Evolutionary conservation across 2,888 invertebrate species (phyloP).

Genomic region (Bimastos eiseni): DNA sequence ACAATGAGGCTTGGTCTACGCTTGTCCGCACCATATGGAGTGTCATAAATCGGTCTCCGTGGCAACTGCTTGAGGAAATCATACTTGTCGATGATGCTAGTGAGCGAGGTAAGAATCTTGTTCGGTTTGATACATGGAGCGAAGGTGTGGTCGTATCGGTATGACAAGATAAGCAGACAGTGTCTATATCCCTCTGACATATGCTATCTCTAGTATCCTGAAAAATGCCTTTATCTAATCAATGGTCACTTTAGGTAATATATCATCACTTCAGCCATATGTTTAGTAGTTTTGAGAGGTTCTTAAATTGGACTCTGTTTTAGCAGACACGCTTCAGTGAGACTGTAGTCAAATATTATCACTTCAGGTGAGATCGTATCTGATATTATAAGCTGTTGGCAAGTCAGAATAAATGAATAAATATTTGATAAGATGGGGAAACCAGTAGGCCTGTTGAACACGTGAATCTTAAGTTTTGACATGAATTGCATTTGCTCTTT

Average conservation of each 20-base stretch:
- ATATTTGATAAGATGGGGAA: background rate
- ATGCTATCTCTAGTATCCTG: too few species aligned
- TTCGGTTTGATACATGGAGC: background rate
- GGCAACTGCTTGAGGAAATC: constrained; percentile 83
- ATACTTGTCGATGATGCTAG: constrained; percentile 97
- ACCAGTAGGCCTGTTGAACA: background rate
- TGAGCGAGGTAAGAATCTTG: constrained; percentile 60
- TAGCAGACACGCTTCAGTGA: too few species aligned
- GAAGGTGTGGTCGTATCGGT: background rate
- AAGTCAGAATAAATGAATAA: too few species aligned
- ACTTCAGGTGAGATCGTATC: background rate
- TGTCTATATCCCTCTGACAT: too few species aligned
- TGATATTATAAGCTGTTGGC: background rate
- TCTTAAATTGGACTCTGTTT: too few species aligned
- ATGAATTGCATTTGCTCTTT: too few species aligned
- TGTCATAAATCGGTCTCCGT: constrained; percentile 91
- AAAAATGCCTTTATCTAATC: too few species aligned
- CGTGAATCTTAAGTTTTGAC: background rate
- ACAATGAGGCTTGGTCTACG: constrained; percentile 99
- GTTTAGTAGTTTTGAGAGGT: too few species aligned
- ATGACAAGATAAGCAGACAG: background rate
- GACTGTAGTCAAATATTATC: too few species aligned
- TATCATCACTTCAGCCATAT: too few species aligned
- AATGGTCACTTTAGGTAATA: too few species aligned
- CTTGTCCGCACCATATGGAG: constrained; percentile 93